Base-by-base conservation (phyloP, 2,113 vertebrate species). In the Dolichallabes microphthalmus region DNA sequence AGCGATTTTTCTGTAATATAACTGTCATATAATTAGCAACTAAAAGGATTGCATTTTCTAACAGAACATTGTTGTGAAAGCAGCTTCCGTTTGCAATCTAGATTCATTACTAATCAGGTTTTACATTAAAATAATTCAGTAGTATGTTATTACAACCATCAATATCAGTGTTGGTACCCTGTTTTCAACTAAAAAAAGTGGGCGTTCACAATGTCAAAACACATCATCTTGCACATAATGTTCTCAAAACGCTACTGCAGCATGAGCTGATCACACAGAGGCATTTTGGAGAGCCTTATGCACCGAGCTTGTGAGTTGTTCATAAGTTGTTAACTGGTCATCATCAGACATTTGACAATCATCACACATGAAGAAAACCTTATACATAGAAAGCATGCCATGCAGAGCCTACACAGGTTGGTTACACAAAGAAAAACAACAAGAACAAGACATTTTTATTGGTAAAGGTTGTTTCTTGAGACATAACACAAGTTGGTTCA, bases 341-440 rank as follows among this genome's bases (percentile, higher is more conserved):
- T 79, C 84, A 88, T 91, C 68, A 91, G 89, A 90, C 88, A 89
- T 89, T 57, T 77, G 90, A 87, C 88, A 88, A 76, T 35, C 66
- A 86, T 53, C 75, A 91, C 85, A 93, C 75, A 86, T 87, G 88
- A 30, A 88, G 86, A 82, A 84, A 90, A 92, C 45, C 6, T 88
- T 19, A 63, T 87, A 93, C 86, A 86, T 80, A 88, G 81, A 92
- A 93, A 89, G 88, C 94, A 94, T 94, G 93, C 92, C 94, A 93
- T 94, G 94, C 94, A 92, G 84, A 66, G 60, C 61, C 71, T 83
- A 91, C 80, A 87, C 35, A 90, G 25, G 80, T 88, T 79, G 85
- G 79, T 88, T 82, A 80, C 82, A 77, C 22, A 3, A 39, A 45
- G 5, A 1, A 17, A 45, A 17, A n/a, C 25, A 83, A 79, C 45